These are phyloP conservation scores for Pituophis catenifer DNA, from an alignment of 2,113 vertebrate genomes.

Conservation along the genomic window DNA sequence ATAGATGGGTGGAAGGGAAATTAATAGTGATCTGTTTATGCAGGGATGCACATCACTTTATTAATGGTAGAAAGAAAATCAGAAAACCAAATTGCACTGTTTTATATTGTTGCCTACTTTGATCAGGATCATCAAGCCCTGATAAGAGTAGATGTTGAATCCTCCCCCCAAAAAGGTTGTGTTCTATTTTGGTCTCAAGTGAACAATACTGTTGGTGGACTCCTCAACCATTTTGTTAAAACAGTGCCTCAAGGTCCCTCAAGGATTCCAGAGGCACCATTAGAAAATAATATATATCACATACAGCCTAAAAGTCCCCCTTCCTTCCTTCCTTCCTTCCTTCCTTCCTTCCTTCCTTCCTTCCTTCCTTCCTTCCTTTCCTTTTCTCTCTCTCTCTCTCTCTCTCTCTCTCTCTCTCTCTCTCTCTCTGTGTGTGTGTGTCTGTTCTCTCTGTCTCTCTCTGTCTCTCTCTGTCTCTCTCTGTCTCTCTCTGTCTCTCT, in stretches of 20 bases:
- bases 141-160: background rate
- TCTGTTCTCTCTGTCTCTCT: too few relatives aligned
- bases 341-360: too few relatives aligned
- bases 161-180: background rate
- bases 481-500: too few relatives aligned
- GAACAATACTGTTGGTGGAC: background rate
- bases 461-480: too few relatives aligned
- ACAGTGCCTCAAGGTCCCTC: background rate
- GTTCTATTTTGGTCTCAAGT: background rate
- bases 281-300: background rate
- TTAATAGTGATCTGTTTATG: slow-evolving; percentile 46
- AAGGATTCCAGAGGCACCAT: background rate
- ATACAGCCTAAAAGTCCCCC: too few relatives aligned
- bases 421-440: too few relatives aligned
- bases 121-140: background rate
- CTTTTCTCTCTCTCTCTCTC: too few relatives aligned
- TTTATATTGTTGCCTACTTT: background rate
- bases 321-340: too few relatives aligned
- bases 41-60: slow-evolving; percentile 30
- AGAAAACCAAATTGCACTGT: background rate
- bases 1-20: slow-evolving; percentile 42
- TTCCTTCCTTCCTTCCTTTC: too few relatives aligned
- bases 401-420: too few relatives aligned
- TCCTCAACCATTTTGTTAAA: background rate
- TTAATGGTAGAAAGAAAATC: background rate